Evolutionary conservation across 1,140 invertebrate genomes (phyloP).

Genomic region (Cepaea nemoralis): DNA sequence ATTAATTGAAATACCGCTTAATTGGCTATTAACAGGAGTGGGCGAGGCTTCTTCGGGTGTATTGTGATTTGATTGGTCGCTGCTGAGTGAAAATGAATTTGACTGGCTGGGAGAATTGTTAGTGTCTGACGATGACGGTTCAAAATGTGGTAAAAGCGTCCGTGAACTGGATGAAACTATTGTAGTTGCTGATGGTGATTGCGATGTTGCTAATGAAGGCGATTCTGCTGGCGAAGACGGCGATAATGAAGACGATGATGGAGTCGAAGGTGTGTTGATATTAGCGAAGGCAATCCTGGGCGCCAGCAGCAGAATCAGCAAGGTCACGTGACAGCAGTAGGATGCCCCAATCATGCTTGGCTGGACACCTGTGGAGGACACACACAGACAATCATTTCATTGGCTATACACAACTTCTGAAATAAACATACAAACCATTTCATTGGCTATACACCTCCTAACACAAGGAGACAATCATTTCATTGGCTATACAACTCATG

Average conservation of each 20-base stretch:
- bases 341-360: constrained; percentile 33
- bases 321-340: constrained; percentile 19
- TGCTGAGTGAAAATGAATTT: background rate
- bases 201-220: background rate
- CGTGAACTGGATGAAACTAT: background rate
- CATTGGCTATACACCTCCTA: too few species aligned
- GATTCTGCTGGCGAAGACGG: background rate
- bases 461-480: too few species aligned
- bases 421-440: too few species aligned
- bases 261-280: background rate
- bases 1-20: background rate
- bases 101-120: background rate
- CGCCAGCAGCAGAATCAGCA: constrained; percentile 31
- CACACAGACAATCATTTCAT: background rate
- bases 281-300: constrained; percentile 14
- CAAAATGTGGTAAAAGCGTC: background rate
- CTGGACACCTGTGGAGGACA: constrained; percentile 18
- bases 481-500: too few species aligned
- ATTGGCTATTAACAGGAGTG: background rate
- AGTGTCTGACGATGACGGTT: background rate
- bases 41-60: background rate
- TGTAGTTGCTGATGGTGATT: background rate
- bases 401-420: too few species aligned
- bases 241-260: constrained; percentile 16
- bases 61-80: background rate